Base-by-base conservation (phyloP, 37 sponge, comb jelly and placozoan species). In the Oopsacas minuta region DNA sequence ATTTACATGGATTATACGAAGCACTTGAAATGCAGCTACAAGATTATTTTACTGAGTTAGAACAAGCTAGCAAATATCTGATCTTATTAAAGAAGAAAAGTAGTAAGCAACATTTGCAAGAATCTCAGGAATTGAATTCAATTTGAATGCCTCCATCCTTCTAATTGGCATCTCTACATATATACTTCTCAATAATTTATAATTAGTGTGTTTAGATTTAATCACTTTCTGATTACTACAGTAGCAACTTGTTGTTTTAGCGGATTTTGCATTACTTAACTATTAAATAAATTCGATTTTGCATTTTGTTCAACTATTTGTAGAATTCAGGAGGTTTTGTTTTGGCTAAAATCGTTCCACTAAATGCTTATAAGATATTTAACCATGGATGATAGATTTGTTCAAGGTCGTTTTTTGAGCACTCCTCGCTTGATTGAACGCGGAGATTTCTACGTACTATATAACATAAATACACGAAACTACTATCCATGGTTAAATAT, bases 261-360 rank as follows among this genome's bases (percentile, higher is more conserved):
- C 75, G 75, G 75, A 61, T 61, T 61, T 61, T 61, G 75, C 75
- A 61, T 61, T n/a, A 61, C 30, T 20, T n/a, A 61, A 61, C 28
- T 61, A 3, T 34, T 3, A 61, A 3, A 25, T 46, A 46, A 17
- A 22, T 46, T 46, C 51, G 17, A 46, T 46, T 46, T 46, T 46
- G 51, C 17, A 46, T 46, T 46, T 22, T n/a, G n/a, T n/a, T n/a
- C n/a, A n/a, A n/a, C n/a, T n/a, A n/a, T n/a, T n/a, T n/a, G n/a
- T n/a, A n/a, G n/a, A n/a, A n/a, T n/a, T n/a, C n/a, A n/a, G n/a
- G n/a, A n/a, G n/a, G n/a, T n/a, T n/a, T n/a, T n/a, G n/a, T n/a
- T n/a, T n/a, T n/a, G n/a, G n/a, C n/a, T n/a, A n/a, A n/a, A n/a
- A n/a, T n/a, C n/a, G n/a, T n/a, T n/a, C n/a, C n/a, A n/a, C n/a